These are phyloP conservation scores for Whitmania pigra DNA, from an alignment of 1,140 invertebrate genomes.

Conservation along the genomic window DNA sequence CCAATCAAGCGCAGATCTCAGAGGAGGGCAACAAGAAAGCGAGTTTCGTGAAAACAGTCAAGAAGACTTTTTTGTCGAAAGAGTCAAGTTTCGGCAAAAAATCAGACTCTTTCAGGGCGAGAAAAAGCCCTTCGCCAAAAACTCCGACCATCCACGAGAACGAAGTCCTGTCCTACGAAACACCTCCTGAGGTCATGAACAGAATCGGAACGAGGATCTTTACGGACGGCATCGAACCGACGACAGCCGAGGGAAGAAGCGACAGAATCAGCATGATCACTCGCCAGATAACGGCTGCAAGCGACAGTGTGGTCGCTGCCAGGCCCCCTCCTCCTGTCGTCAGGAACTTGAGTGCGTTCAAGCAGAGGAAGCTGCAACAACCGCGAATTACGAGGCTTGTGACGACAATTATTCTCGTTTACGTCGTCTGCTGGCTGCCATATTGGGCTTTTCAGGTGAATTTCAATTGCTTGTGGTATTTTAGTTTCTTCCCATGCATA, in stretches of 20 bases:
- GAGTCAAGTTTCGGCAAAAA: too few relatives aligned
- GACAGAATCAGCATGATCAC: background rate
- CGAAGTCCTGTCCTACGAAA: background rate
- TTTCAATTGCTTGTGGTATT: background rate
- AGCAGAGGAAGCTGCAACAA: conserved; percentile 52
- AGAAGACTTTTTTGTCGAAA: too few relatives aligned
- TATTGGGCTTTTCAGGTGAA: conserved; percentile 24
- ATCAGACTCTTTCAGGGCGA: too few relatives aligned
- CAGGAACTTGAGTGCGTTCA: background rate
- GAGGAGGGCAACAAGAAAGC: too few relatives aligned
- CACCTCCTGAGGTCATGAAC: background rate
- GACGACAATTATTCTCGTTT: conserved; percentile 23
- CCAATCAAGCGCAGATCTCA: background rate
- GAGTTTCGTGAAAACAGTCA: too few relatives aligned
- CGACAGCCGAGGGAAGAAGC: too few relatives aligned
- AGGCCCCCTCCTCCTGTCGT: background rate
- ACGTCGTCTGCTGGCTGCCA: conserved; percentile 25
- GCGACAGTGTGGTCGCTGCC: background rate
- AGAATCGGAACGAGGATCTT: background rate
- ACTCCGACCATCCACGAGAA: conserved; percentile 2
- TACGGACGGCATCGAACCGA: too few relatives aligned
- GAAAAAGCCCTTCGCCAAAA: background rate
- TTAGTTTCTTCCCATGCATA: too few relatives aligned
- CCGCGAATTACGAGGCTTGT: conserved; percentile 24
- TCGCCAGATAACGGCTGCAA: background rate